Percentiles rank a stretch among this genome's conserved stretches.
Conservation (phyloP, 2,888 invertebrate genomes). For the Dromius quadrimaculatus region DNA sequence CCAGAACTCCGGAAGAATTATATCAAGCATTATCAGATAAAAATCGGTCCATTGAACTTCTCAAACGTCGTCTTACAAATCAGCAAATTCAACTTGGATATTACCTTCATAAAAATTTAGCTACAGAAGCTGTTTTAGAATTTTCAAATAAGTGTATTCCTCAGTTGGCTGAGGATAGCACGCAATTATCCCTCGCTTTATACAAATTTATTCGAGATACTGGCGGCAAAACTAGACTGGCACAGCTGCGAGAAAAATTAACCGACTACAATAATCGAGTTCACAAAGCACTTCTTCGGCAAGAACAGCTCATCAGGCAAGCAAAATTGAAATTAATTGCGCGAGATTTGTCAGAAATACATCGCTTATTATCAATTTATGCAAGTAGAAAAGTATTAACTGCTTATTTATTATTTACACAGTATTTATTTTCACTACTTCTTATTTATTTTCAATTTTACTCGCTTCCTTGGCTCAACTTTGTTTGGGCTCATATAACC, state of each 20-base stretch:
- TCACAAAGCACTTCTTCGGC: constrained; percentile 5
- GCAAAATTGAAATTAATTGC: no score
- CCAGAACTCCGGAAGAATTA: constrained; percentile 1
- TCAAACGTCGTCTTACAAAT: constrained; percentile 41
- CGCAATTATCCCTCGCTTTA: constrained; percentile 30
- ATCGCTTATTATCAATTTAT: no score
- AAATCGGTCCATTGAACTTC: constrained; percentile 36
- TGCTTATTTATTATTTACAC: no score
- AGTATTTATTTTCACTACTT: no score
- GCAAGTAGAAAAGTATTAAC: no score
- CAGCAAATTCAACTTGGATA: constrained; percentile 45
- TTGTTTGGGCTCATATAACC: no score
- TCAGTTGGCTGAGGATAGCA: constrained; percentile 38
- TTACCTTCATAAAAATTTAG: constrained; percentile 42
- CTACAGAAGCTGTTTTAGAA: constrained; percentile 32
- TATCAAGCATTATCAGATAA: constrained; percentile 15
- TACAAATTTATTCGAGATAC: constrained; percentile 45
- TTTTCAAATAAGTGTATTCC: constrained; percentile 35
- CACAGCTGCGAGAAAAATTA: constrained; percentile 20
- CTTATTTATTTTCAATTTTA: no score
- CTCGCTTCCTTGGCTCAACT: no score
- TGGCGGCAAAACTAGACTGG: constrained; percentile 38
- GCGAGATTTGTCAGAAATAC: no score
- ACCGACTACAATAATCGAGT: constrained; percentile 39
- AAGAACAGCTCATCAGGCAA: constrained; percentile 30